phyloP scores from a whole-genome alignment of 1,140 invertebrate genomes.

The Leptonema lineaticorne region DNA sequence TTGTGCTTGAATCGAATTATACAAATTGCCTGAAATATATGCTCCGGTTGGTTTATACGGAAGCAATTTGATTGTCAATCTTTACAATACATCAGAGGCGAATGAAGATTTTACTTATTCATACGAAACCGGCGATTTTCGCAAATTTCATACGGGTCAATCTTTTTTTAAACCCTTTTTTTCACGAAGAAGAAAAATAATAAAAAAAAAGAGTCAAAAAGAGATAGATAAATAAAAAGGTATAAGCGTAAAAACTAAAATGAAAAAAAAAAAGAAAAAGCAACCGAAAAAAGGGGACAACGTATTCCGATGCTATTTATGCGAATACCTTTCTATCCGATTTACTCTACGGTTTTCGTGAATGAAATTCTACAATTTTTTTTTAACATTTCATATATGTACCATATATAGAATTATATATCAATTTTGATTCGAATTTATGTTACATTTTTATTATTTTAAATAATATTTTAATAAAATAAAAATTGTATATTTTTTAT shows the following conservation, averaged over 20 bases:
- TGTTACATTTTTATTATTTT: neutral
- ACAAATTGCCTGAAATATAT: no score
- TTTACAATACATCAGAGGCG: neutral
- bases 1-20: no score
- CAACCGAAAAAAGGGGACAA: neutral
- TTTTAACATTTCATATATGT: neutral
- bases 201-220: no score
- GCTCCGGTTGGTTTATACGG: no score
- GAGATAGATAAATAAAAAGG: no score
- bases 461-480: neutral
- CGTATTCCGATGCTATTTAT: conserved; percentile 6
- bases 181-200: no score
- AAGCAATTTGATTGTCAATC: no score
- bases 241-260: no score
- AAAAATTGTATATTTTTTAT: neutral
- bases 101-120: neutral
- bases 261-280: neutral
- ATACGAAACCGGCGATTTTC: neutral
- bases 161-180: neutral
- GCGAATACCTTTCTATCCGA: conserved; percentile 12
- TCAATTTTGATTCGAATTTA: neutral
- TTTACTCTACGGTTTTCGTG: neutral
- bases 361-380: neutral
- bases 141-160: neutral
- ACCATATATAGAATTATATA: no score